Base-by-base conservation (phyloP, 2,797 vertebrate species). In the Oreortyx pictus region DNA sequence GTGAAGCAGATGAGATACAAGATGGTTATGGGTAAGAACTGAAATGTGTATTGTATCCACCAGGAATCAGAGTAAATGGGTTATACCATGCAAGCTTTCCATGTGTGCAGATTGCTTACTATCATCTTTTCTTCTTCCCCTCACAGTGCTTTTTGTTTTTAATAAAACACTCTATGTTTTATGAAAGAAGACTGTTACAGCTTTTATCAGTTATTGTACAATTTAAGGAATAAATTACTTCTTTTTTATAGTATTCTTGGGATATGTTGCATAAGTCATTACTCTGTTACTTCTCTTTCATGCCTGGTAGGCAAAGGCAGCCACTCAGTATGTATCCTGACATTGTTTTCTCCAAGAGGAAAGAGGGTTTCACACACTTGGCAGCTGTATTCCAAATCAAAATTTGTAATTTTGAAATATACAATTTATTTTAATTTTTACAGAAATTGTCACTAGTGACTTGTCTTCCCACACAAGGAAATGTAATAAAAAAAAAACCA, bases 1-100 rank as follows among this genome's bases (percentile, higher is more conserved):
- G 72, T 79, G 86, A 92, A 94, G 64, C 90, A 92, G 88, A 95
- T 94, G 90, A 94, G 84, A 79, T 52, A 88, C 64, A 86, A 92
- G 86, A 95, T 74, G 78, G 88, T 85, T 82, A 77, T 23, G 75
- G 52, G 81, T 87, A 90, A 80, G 68, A 93, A 90, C 10, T 82
- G 61, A 92, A 82, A 90, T 23, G 68, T 77, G 52, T 35, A 74
- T 68, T 24, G 52, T 87, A 82, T 41, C 65, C 72, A 90, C 65
- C 83, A 92, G 19, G 16, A 94, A 68, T 68, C 65, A 77, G 41
- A 90, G 76, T 87, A 92, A 89, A 94, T 24, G 29, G 65, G n/a
- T 82, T 68, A 59, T 29, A 74, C 14, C 31, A n/a, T 89, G 9
- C n/a, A 82, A 93, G 46, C 65, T 74, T 65, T 71, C 92, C 90